phyloP scores from a whole-genome alignment of 2,113 vertebrate genomes.

The Danionella cerebrum region DNA sequence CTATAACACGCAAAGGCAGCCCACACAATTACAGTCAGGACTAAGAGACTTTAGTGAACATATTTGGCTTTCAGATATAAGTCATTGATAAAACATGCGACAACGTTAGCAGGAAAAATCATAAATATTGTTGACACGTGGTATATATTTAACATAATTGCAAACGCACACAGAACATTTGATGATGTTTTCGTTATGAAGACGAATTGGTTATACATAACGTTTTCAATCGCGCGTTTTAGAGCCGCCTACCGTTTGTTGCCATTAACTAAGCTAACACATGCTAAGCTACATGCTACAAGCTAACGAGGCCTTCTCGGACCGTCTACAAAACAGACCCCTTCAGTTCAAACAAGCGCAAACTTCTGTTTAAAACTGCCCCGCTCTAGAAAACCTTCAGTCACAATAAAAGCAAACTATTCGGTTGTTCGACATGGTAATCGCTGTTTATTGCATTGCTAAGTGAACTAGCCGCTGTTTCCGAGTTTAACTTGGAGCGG shows the following conservation, averaged over 20 bases:
- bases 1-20: too few species aligned
- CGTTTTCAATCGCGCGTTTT: neutral
- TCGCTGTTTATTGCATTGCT: neutral
- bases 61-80: too few species aligned
- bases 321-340: neutral
- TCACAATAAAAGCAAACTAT: too few species aligned
- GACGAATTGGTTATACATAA: neutral
- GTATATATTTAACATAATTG: too few species aligned
- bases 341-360: neutral
- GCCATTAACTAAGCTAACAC: neutral
- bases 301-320: neutral
- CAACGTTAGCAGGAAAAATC: too few species aligned
- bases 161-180: neutral
- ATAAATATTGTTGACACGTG: too few species aligned
- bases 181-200: neutral
- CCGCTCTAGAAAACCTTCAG: too few species aligned
- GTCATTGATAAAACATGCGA: too few species aligned
- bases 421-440: too few species aligned
- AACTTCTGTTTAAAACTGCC: neutral
- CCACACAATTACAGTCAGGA: too few species aligned
- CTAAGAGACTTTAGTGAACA: too few species aligned
- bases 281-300: conserved; percentile 18
- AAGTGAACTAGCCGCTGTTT: neutral
- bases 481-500: conserved; percentile 29
- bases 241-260: conserved; percentile 25